phyloP scores from a whole-genome alignment of 2,113 vertebrate genomes.

The Genyomyrus donnyi region DNA sequence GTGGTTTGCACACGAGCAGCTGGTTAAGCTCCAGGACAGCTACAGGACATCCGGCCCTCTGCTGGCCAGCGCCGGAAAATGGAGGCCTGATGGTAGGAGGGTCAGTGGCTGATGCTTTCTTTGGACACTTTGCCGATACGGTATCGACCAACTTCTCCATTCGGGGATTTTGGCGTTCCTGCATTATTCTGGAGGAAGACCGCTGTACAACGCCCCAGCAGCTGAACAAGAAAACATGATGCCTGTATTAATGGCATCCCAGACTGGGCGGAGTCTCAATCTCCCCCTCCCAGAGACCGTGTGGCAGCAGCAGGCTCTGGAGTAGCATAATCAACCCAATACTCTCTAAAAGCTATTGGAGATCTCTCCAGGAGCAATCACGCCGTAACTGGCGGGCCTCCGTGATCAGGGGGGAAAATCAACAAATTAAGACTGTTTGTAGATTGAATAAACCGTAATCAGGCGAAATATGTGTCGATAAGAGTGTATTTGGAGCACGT shows the following conservation, averaged over 20 bases:
- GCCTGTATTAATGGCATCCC: not conserved
- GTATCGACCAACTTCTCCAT: not conserved
- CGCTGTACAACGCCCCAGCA: not conserved
- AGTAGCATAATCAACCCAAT: not conserved
- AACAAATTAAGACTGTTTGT: conserved; percentile 13
- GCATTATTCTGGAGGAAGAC: not conserved
- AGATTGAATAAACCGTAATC: conserved; percentile 7
- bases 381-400: not conserved
- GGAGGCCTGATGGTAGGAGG: not conserved
- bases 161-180: not conserved
- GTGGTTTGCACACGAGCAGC: not conserved
- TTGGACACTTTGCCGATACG: not conserved
- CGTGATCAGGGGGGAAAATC: conserved; percentile 5
- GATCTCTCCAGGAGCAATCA: conserved; percentile 3
- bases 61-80: not conserved
- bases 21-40: not conserved
- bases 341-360: not conserved
- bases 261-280: not conserved
- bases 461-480: conserved; percentile 5
- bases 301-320: not conserved
- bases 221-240: not conserved
- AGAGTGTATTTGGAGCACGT: not conserved
- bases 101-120: not conserved
- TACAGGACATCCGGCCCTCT: not conserved
- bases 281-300: not conserved